Percentiles rank a stretch among this genome's conserved stretches.
These are phyloP conservation scores for Drosophila kanekoi DNA, from an alignment of 2,888 invertebrate genomes.

Conservation along the genomic window DNA sequence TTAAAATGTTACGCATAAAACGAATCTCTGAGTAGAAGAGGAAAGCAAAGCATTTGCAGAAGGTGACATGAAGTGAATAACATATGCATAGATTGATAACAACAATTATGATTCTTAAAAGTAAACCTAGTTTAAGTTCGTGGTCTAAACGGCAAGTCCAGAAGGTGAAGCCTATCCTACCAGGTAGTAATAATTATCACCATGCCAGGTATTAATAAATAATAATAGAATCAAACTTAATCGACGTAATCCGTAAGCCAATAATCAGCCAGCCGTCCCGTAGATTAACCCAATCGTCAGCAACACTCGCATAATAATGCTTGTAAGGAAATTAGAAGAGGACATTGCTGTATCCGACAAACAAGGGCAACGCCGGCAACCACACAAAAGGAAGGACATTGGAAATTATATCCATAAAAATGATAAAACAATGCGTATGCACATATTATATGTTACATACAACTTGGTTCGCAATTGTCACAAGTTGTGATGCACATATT, in stretches of 20 bases:
- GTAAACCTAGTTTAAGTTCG: too few species aligned
- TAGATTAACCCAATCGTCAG: slow-evolving; percentile 7
- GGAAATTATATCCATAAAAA: slow-evolving; percentile 84
- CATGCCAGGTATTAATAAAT: too few species aligned
- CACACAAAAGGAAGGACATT: slow-evolving; percentile 75
- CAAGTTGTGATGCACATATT: slow-evolving; percentile 49
- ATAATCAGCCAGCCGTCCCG: slow-evolving; percentile 8
- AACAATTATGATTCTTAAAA: too few species aligned
- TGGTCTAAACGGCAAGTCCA: too few species aligned
- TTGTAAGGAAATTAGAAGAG: slow-evolving; percentile 82
- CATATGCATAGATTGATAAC: too few species aligned
- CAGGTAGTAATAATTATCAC: too few species aligned
- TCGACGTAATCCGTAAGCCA: not conserved
- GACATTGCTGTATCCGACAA: slow-evolving; percentile 80
- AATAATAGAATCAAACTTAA: too few species aligned
- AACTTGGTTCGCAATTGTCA: slow-evolving; percentile 21
- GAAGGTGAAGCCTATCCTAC: too few species aligned
- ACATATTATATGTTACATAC: not conserved
- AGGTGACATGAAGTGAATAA: too few species aligned
- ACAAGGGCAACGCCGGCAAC: slow-evolving; percentile 29
- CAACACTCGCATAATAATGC: slow-evolving; percentile 45
- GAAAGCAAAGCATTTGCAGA: too few species aligned
- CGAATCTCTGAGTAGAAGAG: too few species aligned
- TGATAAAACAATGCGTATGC: slow-evolving; percentile 45
- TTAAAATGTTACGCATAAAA: not conserved